Percentiles rank a stretch among this genome's conserved stretches.
phyloP scores from a whole-genome alignment of 1,140 invertebrate genomes.

The Scaptomyza pallida region DNA sequence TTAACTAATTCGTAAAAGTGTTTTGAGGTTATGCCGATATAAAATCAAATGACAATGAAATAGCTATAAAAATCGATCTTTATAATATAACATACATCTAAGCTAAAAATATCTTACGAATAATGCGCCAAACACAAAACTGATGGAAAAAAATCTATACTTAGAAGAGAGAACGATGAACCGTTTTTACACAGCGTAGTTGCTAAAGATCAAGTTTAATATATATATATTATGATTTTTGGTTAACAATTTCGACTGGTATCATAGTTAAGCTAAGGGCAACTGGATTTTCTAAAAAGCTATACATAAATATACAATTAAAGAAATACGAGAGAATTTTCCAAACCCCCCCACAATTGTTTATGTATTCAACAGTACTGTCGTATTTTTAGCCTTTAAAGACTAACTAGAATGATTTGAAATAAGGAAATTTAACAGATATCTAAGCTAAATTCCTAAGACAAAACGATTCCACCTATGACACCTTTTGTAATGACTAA shows the following conservation, averaged over 20 bases:
- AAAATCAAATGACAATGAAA: conserved; percentile 50
- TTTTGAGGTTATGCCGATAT: conserved; percentile 23
- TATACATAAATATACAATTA: conserved; percentile 40
- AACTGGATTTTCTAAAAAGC: conserved; percentile 50
- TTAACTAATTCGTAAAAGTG: conserved; percentile 8
- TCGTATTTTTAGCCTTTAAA: conserved; percentile 70
- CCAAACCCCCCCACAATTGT: conserved; percentile 9
- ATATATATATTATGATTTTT: conserved; percentile 64
- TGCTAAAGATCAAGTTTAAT: conserved; percentile 42
- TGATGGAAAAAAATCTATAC: conserved; percentile 23
- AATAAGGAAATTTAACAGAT: conserved; percentile 74
- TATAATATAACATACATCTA: conserved; percentile 49
- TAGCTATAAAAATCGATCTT: conserved; percentile 59
- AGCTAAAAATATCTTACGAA: conserved; percentile 65
- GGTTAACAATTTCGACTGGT: conserved; percentile 72
- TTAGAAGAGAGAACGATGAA: conserved; percentile 19
- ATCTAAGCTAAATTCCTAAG: conserved; percentile 82
- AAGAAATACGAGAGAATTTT: conserved; percentile 32
- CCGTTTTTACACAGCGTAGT: conserved; percentile 30
- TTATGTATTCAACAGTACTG: conserved; percentile 50
- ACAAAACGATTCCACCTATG: conserved; percentile 82
- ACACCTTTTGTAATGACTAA: conserved; percentile 80
- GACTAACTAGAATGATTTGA: conserved; percentile 79
- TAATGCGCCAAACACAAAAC: conserved; percentile 72
- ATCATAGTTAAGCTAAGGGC: conserved; percentile 78